Evolutionary conservation across 2,888 invertebrate species (phyloP).

Genomic region (Mechanitis messenoides): DNA sequence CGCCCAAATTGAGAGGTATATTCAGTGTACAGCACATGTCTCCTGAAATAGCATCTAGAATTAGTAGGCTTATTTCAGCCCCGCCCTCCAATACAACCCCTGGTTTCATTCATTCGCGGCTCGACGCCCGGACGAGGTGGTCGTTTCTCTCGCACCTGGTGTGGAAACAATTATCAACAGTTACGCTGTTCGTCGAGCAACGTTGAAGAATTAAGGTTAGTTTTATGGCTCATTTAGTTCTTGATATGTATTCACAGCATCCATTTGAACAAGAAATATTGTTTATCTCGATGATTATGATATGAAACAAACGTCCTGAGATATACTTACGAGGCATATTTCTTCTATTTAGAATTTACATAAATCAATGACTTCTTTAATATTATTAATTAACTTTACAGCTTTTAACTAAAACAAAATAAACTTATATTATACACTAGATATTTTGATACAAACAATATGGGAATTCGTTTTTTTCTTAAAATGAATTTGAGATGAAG

Average conservation of each 20-base stretch:
- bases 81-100: constrained; percentile 62
- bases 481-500: no score
- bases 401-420: no score
- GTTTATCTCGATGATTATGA: no score
- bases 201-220: constrained; percentile 14
- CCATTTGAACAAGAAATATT: no score
- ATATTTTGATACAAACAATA: no score
- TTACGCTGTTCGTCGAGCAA: constrained; percentile 11
- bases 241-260: neutral
- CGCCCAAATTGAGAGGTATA: constrained; percentile 35
- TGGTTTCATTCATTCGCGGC: constrained; percentile 66
- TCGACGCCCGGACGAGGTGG: constrained; percentile 40
- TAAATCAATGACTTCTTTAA: no score
- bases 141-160: constrained; percentile 41
- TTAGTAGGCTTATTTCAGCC: constrained; percentile 37
- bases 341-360: no score
- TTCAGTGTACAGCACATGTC: constrained; percentile 16
- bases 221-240: neutral
- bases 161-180: constrained; percentile 48
- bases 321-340: no score
- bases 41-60: constrained; percentile 13
- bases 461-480: no score
- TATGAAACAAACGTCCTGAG: no score
- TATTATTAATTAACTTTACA: no score
- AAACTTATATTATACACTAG: no score